Conservation (phyloP, 2,113 vertebrate species). For the Apteryx mantelli region DNA sequence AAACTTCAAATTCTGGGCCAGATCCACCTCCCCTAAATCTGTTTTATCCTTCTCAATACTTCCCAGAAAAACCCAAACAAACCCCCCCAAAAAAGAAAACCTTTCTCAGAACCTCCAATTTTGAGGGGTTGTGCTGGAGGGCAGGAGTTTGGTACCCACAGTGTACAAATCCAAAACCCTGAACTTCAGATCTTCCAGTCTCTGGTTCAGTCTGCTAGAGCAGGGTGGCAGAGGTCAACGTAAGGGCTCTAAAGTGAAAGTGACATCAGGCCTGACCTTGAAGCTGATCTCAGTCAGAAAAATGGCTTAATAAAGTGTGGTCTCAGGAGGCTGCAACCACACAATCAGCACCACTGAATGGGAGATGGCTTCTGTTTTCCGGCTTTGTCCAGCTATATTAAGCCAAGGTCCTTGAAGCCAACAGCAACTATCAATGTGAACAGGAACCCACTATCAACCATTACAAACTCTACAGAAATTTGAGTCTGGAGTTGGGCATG, state of each 20-base stretch:
- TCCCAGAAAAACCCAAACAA: neutral
- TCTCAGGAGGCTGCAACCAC: neutral
- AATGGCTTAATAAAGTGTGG: neutral
- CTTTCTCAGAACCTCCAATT: neutral
- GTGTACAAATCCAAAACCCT: neutral
- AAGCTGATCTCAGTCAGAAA: neutral
- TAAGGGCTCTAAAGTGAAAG: neutral
- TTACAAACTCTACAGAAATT: neutral
- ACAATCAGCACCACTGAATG: neutral
- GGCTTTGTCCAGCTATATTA: neutral
- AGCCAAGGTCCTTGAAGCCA: neutral
- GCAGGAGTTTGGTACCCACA: neutral
- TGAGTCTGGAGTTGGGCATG: neutral
- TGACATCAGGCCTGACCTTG: neutral
- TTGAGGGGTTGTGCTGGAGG: neutral
- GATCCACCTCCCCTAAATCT: neutral
- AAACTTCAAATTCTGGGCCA: neutral
- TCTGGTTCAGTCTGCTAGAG: neutral
- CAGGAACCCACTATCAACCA: neutral
- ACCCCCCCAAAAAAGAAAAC: neutral
- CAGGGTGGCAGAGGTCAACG: neutral
- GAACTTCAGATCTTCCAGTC: neutral
- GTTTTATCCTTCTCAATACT: neutral
- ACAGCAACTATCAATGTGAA: neutral
- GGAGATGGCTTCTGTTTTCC: neutral